Evolutionary conservation across 2,797 vertebrate genomes (phyloP).

Genomic region (Bradypodion pumilum): DNA sequence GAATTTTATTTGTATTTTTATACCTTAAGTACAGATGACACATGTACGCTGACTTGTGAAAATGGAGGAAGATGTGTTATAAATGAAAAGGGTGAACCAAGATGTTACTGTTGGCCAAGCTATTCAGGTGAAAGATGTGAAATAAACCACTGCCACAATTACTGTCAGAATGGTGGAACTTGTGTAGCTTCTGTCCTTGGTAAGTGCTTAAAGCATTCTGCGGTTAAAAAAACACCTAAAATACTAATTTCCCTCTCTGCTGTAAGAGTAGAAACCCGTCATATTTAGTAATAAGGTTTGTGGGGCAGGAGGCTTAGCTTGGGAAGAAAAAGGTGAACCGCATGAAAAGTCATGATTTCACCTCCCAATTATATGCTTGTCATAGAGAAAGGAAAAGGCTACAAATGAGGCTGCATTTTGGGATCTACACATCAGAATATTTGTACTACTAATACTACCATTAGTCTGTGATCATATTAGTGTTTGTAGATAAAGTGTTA

Average conservation of each 20-base stretch:
- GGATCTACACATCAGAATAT: background rate
- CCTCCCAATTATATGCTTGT: background rate
- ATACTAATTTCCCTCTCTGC: background rate
- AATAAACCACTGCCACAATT: conserved; percentile 93
- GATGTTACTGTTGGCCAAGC: conserved; percentile 97
- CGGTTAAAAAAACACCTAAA: background rate
- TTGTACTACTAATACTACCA: background rate
- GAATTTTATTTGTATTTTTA: conserved; percentile 33
- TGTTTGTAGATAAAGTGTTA: conserved; percentile 60
- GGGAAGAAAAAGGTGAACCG: background rate
- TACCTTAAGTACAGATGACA: conserved; percentile 81
- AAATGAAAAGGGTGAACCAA: conserved; percentile 93
- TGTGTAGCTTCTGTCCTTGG: conserved; percentile 91
- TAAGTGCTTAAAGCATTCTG: conserved; percentile 71
- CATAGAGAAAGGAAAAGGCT: background rate
- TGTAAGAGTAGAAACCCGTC: background rate
- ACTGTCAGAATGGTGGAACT: conserved; percentile 95
- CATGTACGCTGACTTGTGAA: conserved; percentile 91
- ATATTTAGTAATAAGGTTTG: background rate
- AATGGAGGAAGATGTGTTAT: conserved; percentile 95
- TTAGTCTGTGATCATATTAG: background rate
- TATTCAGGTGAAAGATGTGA: conserved; percentile 96
- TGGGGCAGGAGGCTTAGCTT: too few species aligned
- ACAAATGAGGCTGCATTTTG: background rate
- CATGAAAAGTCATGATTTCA: background rate